Percentiles rank a stretch among this genome's conserved stretches.
These are phyloP conservation scores for Glomeris marginata DNA, from an alignment of 2,888 invertebrate genomes.

Conservation along the genomic window DNA sequence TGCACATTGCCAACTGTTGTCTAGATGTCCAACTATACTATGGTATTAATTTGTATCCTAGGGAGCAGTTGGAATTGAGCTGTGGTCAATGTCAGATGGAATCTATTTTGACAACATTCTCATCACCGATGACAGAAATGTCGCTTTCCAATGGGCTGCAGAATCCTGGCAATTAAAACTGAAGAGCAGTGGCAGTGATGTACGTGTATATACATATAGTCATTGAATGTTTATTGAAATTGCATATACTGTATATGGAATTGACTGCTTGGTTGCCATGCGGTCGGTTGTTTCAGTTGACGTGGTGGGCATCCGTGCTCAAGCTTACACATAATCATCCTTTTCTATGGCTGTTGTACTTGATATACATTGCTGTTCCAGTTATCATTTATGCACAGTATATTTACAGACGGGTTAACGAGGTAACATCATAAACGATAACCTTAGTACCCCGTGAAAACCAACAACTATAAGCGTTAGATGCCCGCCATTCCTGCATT, in stretches of 20 bases:
- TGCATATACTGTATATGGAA: too few species aligned
- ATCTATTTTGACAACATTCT: conserved; percentile 93
- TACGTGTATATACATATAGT: too few species aligned
- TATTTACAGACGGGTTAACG: conserved; percentile 45
- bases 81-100: conserved; percentile 95
- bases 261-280: conserved; percentile 3
- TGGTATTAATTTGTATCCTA: conserved; percentile 30
- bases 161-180: conserved; percentile 73
- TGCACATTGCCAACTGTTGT: too few species aligned
- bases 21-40: too few species aligned
- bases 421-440: conserved; percentile 40
- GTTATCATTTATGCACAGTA: conserved; percentile 50
- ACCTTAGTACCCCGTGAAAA: too few species aligned
- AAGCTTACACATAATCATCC: conserved; percentile 53
- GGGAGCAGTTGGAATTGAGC: conserved; percentile 87
- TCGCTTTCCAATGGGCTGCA: conserved; percentile 64
- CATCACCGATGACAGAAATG: conserved; percentile 61
- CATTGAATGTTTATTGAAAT: too few species aligned
- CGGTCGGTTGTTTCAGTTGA: conserved; percentile 4
- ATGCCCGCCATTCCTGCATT: neutral
- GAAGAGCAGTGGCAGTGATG: conserved; percentile 49
- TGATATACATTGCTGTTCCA: conserved; percentile 58
- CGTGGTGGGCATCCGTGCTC: conserved; percentile 32
- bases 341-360: conserved; percentile 65
- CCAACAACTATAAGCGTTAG: neutral